Conservation (phyloP, 1,140 invertebrate species). For the Atta cephalotes region DNA sequence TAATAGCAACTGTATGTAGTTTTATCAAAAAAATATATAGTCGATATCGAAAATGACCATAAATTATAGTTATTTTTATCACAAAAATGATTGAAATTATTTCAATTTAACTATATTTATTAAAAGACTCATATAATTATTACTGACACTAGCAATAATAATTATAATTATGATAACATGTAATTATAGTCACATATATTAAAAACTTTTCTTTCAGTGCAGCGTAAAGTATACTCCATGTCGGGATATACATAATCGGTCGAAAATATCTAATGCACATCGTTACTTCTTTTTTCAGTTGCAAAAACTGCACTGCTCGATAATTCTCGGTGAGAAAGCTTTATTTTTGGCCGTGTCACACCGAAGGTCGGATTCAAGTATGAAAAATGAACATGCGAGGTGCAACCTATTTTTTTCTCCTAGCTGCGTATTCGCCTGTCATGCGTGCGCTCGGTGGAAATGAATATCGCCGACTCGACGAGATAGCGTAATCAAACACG, state of each 20-base stretch:
- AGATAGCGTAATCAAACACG: conserved; percentile 42
- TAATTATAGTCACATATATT: too few species aligned
- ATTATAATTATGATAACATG: too few species aligned
- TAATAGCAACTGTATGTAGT: too few species aligned
- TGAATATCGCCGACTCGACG: conserved; percentile 23
- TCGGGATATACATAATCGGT: neutral
- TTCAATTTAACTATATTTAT: too few species aligned
- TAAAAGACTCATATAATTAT: too few species aligned
- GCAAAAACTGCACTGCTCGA: neutral
- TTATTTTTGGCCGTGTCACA: conserved; percentile 28
- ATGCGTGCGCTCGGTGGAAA: neutral
- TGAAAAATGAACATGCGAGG: conserved; percentile 29
- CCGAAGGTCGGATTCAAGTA: conserved; percentile 34
- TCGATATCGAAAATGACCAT: too few species aligned
- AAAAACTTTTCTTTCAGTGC: too few species aligned
- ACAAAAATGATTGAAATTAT: too few species aligned
- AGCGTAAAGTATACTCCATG: neutral
- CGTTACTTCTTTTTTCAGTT: neutral
- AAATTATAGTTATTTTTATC: too few species aligned
- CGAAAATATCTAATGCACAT: neutral
- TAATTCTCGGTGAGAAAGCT: conserved; percentile 17
- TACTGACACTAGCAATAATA: too few species aligned
- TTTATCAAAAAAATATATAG: too few species aligned
- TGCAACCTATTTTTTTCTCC: neutral
- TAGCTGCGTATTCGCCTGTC: neutral